phyloP scores from a whole-genome alignment of 2,113 vertebrate genomes.

The Indicator maculatus region DNA sequence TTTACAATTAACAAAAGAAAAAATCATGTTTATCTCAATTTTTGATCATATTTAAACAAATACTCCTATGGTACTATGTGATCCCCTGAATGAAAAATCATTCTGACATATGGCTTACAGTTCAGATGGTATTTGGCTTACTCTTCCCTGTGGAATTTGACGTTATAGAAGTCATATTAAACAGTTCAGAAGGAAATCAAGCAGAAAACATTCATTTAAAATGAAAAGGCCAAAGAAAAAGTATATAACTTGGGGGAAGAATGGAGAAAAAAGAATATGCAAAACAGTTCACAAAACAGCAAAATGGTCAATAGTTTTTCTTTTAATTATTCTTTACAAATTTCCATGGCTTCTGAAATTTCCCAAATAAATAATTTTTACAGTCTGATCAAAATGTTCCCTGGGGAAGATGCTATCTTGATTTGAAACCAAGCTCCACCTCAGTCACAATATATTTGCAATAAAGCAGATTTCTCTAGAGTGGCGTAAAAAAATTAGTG shows the following conservation, averaged over 20 bases:
- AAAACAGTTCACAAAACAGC: not conserved
- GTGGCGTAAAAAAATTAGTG: not conserved
- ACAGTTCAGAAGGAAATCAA: constrained; percentile 17
- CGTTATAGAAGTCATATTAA: not conserved
- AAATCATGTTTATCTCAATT: not conserved
- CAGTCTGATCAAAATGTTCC: not conserved
- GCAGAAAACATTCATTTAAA: not conserved
- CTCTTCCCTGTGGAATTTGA: constrained; percentile 21
- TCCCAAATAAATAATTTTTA: not conserved
- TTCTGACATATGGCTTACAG: constrained; percentile 15
- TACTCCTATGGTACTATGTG: not conserved
- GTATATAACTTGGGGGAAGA: not conserved
- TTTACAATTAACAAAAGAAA: not conserved
- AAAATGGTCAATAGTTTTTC: not conserved
- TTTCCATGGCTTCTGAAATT: not conserved
- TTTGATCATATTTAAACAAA: not conserved
- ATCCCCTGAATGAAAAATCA: not conserved
- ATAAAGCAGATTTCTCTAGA: not conserved
- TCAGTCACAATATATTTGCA: not conserved
- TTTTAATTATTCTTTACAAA: not conserved
- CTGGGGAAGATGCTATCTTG: not conserved
- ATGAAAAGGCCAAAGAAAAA: not conserved
- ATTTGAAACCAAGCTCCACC: not conserved
- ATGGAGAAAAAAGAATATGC: not conserved
- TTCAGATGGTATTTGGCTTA: constrained; percentile 39